Evolutionary conservation across 2,113 vertebrate genomes (phyloP).

Genomic region (Passer domesticus): DNA sequence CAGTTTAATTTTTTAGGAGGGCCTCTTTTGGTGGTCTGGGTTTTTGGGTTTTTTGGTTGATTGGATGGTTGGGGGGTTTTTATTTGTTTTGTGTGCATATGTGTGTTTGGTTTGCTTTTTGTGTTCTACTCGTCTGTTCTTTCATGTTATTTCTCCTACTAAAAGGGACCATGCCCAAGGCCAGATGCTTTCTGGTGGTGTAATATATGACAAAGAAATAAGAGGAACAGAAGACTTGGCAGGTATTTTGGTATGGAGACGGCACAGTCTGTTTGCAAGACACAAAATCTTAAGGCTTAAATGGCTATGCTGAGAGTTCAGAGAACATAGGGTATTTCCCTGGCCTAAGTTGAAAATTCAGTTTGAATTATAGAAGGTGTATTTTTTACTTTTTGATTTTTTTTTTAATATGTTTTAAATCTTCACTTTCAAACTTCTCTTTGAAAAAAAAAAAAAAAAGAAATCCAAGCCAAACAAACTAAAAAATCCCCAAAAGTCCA

Average conservation of each 20-base stretch:
- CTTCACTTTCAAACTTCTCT: neutral
- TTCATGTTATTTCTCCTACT: neutral
- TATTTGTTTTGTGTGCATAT: neutral
- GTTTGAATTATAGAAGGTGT: neutral
- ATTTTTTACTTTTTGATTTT: neutral
- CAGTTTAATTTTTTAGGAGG: neutral
- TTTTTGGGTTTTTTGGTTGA: accelerated
- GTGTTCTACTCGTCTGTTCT: neutral
- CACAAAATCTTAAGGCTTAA: neutral
- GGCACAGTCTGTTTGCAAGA: neutral
- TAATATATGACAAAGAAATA: neutral
- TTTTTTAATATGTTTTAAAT: neutral
- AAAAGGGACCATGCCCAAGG: neutral
- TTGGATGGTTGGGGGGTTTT: neutral
- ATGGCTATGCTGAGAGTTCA: neutral
- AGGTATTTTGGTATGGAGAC: neutral
- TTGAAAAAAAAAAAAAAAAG: neutral
- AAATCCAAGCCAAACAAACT: neutral
- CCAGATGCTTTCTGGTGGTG: neutral
- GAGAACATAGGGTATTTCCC: neutral
- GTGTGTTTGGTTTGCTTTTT: neutral
- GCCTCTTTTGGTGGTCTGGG: neutral
- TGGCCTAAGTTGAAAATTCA: neutral
- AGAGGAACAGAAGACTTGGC: neutral
- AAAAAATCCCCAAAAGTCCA: neutral